Conservation (phyloP, 2,113 vertebrate genomes). For the Excalfactoria chinensis region DNA sequence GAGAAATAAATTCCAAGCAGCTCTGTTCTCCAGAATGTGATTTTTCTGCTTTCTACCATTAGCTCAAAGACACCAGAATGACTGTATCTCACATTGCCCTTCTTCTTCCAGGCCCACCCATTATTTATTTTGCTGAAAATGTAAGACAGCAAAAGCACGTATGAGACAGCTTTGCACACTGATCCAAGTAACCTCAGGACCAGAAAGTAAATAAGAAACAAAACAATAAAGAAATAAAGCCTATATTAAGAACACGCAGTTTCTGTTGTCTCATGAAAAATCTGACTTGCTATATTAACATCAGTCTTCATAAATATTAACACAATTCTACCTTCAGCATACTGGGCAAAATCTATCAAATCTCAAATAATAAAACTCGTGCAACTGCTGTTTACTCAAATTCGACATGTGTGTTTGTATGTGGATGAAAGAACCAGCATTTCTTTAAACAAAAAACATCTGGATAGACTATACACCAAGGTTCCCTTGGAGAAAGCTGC, state of each 20-base stretch:
- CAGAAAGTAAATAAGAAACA: neutral
- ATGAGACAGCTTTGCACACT: neutral
- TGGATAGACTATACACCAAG: neutral
- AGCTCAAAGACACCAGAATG: neutral
- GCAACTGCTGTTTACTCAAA: neutral
- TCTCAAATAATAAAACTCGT: neutral
- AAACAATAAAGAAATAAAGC: neutral
- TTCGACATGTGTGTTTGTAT: neutral
- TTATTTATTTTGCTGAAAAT: neutral
- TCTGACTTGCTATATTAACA: neutral
- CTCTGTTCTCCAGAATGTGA: neutral
- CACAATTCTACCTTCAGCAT: neutral
- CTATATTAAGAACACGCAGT: neutral
- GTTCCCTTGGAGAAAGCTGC: neutral
- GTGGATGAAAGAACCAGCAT: neutral
- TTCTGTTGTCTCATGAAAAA: neutral
- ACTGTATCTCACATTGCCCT: neutral
- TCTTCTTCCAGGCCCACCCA: neutral
- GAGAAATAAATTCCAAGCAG: neutral
- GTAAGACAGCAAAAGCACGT: neutral
- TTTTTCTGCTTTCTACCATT: neutral
- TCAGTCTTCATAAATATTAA: neutral
- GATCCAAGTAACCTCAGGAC: neutral
- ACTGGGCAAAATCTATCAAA: neutral
- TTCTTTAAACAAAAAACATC: conserved; percentile 29